Conservation (phyloP, 1,140 invertebrate species). For the Rhizoglyphus robini region DNA sequence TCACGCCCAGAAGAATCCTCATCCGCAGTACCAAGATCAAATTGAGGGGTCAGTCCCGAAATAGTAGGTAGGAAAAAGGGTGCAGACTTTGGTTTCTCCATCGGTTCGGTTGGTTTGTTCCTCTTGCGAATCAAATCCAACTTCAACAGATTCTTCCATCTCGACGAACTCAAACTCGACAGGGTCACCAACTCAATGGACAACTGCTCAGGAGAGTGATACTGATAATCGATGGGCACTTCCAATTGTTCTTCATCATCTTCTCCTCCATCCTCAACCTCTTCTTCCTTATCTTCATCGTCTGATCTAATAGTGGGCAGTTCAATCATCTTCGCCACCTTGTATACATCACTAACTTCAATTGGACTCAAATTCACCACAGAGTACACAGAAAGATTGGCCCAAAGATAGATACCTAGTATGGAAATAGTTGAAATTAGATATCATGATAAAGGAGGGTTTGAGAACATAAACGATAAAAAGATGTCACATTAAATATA, state of each 20-base stretch:
- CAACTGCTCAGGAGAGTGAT: constrained; percentile 65
- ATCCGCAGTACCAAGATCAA: constrained; percentile 39
- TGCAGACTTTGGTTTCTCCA: constrained; percentile 63
- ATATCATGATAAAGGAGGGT: no score
- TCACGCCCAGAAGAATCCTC: constrained; percentile 14
- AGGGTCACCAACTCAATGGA: constrained; percentile 65
- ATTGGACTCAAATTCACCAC: constrained; percentile 63
- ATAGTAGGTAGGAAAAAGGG: constrained; percentile 91
- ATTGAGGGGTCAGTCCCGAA: constrained; percentile 62
- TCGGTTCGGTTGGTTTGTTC: constrained; percentile 76
- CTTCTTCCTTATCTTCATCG: constrained; percentile 24
- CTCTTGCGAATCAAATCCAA: constrained; percentile 62
- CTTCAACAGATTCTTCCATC: constrained; percentile 85
- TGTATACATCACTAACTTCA: constrained; percentile 21
- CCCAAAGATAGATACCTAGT: constrained; percentile 87
- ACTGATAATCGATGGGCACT: constrained; percentile 36
- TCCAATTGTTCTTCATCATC: constrained; percentile 38
- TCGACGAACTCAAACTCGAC: constrained; percentile 64
- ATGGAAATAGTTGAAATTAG: no score
- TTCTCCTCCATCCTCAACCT: constrained; percentile 33
- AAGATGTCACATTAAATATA: no score
- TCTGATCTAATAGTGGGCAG: constrained; percentile 39
- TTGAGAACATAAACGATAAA: no score
- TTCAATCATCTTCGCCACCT: constrained; percentile 42
- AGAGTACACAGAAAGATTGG: constrained; percentile 69